Evolutionary conservation across 23 tunicate genomes (phyloP), one percentile per base, ranked within the genome.

Genomic region (Clavelina lepadiformis): DNA sequence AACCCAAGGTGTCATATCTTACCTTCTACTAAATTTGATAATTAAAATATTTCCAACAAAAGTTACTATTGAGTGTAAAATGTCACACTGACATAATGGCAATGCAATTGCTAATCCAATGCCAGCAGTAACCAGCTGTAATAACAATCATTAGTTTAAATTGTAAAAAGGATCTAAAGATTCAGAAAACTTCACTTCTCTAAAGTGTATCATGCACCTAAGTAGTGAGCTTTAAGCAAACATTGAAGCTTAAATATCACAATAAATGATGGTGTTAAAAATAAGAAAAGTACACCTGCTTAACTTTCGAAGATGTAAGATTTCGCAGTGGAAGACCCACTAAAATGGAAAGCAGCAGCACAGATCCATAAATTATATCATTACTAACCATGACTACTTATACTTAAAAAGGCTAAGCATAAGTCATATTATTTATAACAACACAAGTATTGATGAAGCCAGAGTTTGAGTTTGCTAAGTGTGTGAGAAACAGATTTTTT

Each of bases 251-350:
- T 7, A 28, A 28, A 59, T 30, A 28, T 7, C n/a, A 8, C 19
- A 1, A 20, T 46, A 47, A 19, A 13, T 44, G 15, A 44, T 44
- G 18, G 18, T 11, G 13, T 44, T 13, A 44, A 44, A 44, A 44
- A 11, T 11, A 44, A 11, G 15, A 13, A 11, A 18, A n/a, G 63
- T 61, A 13, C 35, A 76, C 82, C 58, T 64, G 72, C 56, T 58
- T 68, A 27, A 28, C 0, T 20, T 13, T 34, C 56, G 57, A 24
- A 0, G 67, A 28, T 36, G 46, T 15, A 1, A 76, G 31, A 33
- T 31, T 35, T 57, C 85, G 54, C 8, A 86, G 11, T 5, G 71
- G 80, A 71, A 86, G 67, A 33, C 95, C 95, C 58, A 79, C 46
- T 26, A 63, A 59, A 27, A 86, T 55, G 3, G 95, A 71, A 47